Percentiles rank a stretch among this genome's conserved stretches.
Evolutionary conservation across 2,797 vertebrate genomes (phyloP).

Genomic region (Pogoniulus pusillus): DNA sequence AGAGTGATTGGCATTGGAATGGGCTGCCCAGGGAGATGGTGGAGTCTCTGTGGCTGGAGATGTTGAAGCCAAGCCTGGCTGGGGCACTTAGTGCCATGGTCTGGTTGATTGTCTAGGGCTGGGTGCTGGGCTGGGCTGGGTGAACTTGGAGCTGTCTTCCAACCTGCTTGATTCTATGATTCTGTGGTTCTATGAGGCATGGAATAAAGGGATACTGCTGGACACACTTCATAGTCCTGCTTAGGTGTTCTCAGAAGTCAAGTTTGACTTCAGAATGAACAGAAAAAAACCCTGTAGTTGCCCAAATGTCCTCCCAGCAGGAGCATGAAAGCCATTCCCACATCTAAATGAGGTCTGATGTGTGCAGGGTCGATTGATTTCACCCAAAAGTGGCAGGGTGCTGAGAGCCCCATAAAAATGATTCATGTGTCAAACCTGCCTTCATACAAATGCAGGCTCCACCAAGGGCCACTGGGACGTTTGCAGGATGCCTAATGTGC

Average conservation of each 20-base stretch:
- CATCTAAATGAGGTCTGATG: constrained; percentile 17
- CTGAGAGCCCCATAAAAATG: constrained; percentile 48
- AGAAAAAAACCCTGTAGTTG: background rate
- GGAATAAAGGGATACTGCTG: background rate
- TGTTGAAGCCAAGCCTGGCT: no score
- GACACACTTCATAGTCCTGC: background rate
- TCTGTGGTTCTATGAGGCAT: background rate
- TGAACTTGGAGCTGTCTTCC: no score
- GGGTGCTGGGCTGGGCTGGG: no score
- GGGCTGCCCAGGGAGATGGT: no score
- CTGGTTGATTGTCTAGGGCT: no score
- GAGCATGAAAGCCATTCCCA: constrained; percentile 5
- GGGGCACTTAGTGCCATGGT: no score
- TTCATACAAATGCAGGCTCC: background rate
- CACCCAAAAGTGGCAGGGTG: background rate
- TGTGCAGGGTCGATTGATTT: constrained; percentile 33
- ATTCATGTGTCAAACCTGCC: constrained; percentile 16
- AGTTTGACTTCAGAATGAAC: background rate
- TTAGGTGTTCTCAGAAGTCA: background rate
- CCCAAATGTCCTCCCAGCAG: background rate
- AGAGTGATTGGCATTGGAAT: no score
- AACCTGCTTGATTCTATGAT: background rate
- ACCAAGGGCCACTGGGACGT: background rate
- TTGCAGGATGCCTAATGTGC: background rate
- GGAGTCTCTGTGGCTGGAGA: no score